Percentiles rank a stretch among this genome's conserved stretches.
Evolutionary conservation across 2,797 vertebrate genomes (phyloP).

Genomic region (Petrocephalus sullivani): DNA sequence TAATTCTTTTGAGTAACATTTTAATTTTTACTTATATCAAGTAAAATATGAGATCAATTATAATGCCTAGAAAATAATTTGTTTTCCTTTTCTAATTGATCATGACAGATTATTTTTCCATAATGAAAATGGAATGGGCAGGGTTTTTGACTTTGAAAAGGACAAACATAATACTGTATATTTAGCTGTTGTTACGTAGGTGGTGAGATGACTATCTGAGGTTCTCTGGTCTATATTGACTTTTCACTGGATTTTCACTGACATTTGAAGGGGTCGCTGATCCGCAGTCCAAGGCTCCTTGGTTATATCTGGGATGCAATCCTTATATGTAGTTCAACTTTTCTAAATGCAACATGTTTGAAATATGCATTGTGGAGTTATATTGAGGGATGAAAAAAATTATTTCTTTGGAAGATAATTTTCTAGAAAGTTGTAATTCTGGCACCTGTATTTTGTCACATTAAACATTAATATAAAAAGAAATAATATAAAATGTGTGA

Average conservation of each 20-base stretch:
- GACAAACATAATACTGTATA: background rate
- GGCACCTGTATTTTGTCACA: background rate
- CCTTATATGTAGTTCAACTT: background rate
- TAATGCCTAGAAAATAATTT: background rate
- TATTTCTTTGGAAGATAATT: background rate
- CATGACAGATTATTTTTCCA: background rate
- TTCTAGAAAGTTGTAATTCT: background rate
- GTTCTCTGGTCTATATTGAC: background rate
- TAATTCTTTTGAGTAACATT: conserved; percentile 2
- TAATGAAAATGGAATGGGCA: background rate
- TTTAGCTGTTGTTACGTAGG: background rate
- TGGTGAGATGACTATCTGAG: background rate
- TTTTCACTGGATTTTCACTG: background rate
- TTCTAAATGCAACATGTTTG: background rate
- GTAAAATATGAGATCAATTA: background rate
- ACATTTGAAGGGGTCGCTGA: background rate
- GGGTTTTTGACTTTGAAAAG: background rate
- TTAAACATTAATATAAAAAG: background rate
- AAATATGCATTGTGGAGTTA: background rate
- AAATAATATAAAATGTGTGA: background rate
- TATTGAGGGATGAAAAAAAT: background rate
- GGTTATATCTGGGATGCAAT: background rate
- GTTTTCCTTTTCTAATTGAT: background rate
- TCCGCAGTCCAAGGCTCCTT: background rate
- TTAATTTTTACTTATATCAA: background rate